These are phyloP conservation scores for Drosophila saltans DNA, from an alignment of 1,140 invertebrate species.

Conservation along the genomic window DNA sequence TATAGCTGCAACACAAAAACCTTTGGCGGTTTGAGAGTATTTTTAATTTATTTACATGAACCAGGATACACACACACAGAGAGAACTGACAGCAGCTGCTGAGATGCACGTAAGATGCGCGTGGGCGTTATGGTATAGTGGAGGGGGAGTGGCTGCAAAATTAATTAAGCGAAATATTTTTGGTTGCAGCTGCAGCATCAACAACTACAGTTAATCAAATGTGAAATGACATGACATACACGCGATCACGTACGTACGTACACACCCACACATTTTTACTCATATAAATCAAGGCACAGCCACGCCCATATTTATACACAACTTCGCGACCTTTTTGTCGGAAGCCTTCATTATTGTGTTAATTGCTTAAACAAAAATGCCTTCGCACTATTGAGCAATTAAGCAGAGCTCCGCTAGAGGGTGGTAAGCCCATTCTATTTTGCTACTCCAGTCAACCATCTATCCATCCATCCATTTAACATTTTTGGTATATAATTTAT, in stretches of 20 bases:
- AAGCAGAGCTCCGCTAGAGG: slow-evolving; percentile 27
- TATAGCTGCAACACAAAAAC: slow-evolving; percentile 30
- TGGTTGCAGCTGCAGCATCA: slow-evolving; percentile 45
- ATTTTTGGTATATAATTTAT: slow-evolving; percentile 68
- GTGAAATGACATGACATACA: slow-evolving; percentile 56
- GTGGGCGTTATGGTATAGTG: neutral
- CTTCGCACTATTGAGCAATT: slow-evolving; percentile 72
- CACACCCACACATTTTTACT: slow-evolving; percentile 16
- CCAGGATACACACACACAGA: slow-evolving; percentile 26
- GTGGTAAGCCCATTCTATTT: slow-evolving; percentile 1
- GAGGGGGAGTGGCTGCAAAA: slow-evolving; percentile 19
- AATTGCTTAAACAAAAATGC: slow-evolving; percentile 74
- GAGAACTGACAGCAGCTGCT: slow-evolving; percentile 68
- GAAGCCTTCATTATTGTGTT: slow-evolving; percentile 40
- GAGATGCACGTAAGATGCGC: slow-evolving; percentile 65
- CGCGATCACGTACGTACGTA: slow-evolving; percentile 24
- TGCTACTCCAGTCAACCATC: neutral
- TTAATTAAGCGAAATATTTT: slow-evolving; percentile 67
- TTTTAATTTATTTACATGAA: slow-evolving; percentile 72
- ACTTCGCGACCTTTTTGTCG: slow-evolving; percentile 10
- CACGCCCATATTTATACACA: slow-evolving; percentile 8
- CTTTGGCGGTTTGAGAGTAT: slow-evolving; percentile 60
- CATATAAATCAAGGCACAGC: slow-evolving; percentile 58
- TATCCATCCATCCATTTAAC: slow-evolving; percentile 15
- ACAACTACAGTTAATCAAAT: slow-evolving; percentile 71